phyloP scores from a whole-genome alignment of 2,888 invertebrate genomes.

The Hybos culiciformis region DNA sequence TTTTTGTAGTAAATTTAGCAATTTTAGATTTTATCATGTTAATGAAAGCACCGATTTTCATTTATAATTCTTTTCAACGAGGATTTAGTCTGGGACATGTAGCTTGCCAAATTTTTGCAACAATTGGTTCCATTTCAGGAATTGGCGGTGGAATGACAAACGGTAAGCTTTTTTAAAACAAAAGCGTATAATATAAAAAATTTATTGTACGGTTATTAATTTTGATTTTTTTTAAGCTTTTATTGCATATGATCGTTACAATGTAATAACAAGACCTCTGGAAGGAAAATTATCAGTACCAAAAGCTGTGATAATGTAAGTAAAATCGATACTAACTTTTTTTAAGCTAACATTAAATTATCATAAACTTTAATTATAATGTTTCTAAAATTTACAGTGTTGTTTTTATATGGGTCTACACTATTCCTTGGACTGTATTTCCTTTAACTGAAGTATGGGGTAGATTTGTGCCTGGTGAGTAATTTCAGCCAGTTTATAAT shows the following conservation, averaged over 20 bases:
- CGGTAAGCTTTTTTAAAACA: too few species aligned
- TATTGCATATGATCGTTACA: conserved; percentile 62
- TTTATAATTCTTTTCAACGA: conserved; percentile 60
- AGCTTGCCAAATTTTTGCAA: conserved; percentile 59
- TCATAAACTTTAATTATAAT: too few species aligned
- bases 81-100: conserved; percentile 55
- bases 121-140: conserved; percentile 58
- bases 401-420: conserved; percentile 53
- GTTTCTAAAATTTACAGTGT: too few species aligned
- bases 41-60: conserved; percentile 65
- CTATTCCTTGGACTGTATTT: conserved; percentile 60
- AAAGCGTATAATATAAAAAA: too few species aligned
- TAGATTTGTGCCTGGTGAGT: conserved; percentile 51
- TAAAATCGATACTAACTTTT: too few species aligned
- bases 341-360: too few species aligned
- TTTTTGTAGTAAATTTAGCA: conserved; percentile 64
- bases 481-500: too few species aligned
- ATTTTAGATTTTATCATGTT: conserved; percentile 71
- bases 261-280: conserved; percentile 61
- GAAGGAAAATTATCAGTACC: conserved; percentile 60
- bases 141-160: conserved; percentile 65
- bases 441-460: conserved; percentile 71
- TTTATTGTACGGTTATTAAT: too few species aligned
- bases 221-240: too few species aligned
- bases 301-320: conserved; percentile 57